Conservation (phyloP, 2,797 vertebrate genomes). For the Semaprochilodus insignis region DNA sequence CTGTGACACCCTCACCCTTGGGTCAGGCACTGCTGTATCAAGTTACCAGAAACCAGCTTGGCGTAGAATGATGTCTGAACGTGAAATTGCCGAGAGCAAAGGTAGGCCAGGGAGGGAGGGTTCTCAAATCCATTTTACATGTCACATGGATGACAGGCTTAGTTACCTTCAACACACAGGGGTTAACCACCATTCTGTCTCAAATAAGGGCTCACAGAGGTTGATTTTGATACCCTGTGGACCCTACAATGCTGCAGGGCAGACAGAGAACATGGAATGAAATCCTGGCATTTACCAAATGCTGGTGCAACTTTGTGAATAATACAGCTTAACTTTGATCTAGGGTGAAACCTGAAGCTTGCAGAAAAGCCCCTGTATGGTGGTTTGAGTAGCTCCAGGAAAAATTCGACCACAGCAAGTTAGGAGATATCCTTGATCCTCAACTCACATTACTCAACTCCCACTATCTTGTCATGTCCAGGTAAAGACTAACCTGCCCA, state of each 20-base stretch:
- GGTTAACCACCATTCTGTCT: slow-evolving; percentile 22
- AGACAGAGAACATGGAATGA: slow-evolving; percentile 42
- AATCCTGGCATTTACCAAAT: slow-evolving; percentile 39
- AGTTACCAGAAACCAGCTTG: slow-evolving; percentile 9
- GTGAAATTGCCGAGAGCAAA: neutral
- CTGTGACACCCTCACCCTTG: neutral
- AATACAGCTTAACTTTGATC: slow-evolving; percentile 48
- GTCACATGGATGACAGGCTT: slow-evolving; percentile 9
- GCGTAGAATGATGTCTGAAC: neutral
- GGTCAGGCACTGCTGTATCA: neutral
- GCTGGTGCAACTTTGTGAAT: slow-evolving; percentile 30
- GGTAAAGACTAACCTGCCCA: slow-evolving; percentile 44
- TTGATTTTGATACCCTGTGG: slow-evolving; percentile 14
- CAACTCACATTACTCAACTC: slow-evolving; percentile 43
- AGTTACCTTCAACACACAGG: neutral
- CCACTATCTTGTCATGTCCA: slow-evolving; percentile 36
- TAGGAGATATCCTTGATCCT: slow-evolving; percentile 53
- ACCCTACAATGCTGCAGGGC: slow-evolving; percentile 31
- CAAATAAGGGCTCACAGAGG: slow-evolving; percentile 8
- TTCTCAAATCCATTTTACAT: slow-evolving; percentile 9
- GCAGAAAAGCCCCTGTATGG: slow-evolving; percentile 30
- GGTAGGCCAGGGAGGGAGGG: neutral
- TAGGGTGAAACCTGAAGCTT: slow-evolving; percentile 50
- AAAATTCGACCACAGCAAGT: slow-evolving; percentile 34
- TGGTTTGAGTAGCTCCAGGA: slow-evolving; percentile 21